A percentile compares a stretch with the other conserved stretches of the same genome.
phyloP scores from a whole-genome alignment of 2,888 invertebrate species.

The Druceiella hillmani region DNA sequence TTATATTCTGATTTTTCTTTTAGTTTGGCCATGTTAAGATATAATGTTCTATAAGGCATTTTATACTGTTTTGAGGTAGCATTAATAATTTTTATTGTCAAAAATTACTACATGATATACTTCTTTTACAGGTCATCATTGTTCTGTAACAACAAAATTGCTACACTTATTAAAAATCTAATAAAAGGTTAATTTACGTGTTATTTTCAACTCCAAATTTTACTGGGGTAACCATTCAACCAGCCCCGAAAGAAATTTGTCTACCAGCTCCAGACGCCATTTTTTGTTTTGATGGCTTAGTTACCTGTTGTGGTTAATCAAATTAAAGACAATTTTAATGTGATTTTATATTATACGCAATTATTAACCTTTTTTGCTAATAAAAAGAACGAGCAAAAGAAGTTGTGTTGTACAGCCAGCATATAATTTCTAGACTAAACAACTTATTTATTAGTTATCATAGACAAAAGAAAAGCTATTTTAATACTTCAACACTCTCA shows the following conservation, averaged over 20 bases:
- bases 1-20: slow-evolving; percentile 14
- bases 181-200: slow-evolving; percentile 14
- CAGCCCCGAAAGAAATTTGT: slow-evolving; percentile 18
- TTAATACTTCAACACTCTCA: no score
- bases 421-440: no score
- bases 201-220: slow-evolving; percentile 12
- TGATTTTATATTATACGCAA: no score
- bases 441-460: no score
- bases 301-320: no score
- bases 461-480: no score
- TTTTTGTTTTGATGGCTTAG: slow-evolving; percentile 13
- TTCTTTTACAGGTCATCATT: slow-evolving; percentile 14
- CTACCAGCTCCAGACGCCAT: slow-evolving; percentile 15
- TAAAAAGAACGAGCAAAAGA: no score
- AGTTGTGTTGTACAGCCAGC: no score
- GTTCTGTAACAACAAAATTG: slow-evolving; percentile 18
- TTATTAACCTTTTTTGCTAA: no score
- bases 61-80: slow-evolving; percentile 12
- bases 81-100: slow-evolving; percentile 13
- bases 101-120: slow-evolving; percentile 15
- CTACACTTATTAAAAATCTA: slow-evolving; percentile 12
- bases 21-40: slow-evolving; percentile 11
- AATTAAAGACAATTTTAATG: no score
- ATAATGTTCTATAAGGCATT: no score
- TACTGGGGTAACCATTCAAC: slow-evolving; percentile 18